Conservation (phyloP, 2,113 vertebrate genomes). For the Pimephales promelas region DNA sequence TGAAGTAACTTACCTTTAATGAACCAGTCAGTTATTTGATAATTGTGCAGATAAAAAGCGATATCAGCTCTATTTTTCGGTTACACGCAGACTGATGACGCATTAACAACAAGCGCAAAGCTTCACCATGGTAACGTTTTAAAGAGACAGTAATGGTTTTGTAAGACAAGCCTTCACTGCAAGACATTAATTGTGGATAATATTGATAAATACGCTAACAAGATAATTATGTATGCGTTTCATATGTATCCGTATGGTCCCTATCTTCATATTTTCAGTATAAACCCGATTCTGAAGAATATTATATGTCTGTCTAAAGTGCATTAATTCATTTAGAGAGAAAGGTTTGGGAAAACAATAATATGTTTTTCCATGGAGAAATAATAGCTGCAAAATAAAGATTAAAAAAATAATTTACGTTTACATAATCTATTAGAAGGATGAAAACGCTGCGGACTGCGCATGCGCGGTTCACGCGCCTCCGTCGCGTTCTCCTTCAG, state of each 20-base stretch:
- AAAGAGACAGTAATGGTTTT: not conserved
- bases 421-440: slow-evolving; percentile 51
- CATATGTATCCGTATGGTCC: not conserved
- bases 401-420: slow-evolving; percentile 32
- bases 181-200: too few species aligned
- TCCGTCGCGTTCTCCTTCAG: slow-evolving; percentile 69
- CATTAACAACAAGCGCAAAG: slow-evolving; percentile 49
- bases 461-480: slow-evolving; percentile 63
- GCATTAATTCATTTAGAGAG: not conserved
- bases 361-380: not conserved
- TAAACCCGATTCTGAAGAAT: not conserved
- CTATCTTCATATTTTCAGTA: not conserved
- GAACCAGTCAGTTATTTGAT: not conserved
- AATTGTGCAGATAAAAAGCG: not conserved
- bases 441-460: slow-evolving; percentile 42
- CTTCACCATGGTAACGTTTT: slow-evolving; percentile 70
- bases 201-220: too few species aligned
- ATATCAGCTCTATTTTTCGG: slow-evolving; percentile 23
- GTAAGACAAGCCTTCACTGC: too few species aligned
- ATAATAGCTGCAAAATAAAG: not conserved
- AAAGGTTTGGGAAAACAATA: not conserved
- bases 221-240: too few species aligned
- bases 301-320: not conserved
- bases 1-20: not conserved
- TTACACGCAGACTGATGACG: slow-evolving; percentile 64